Evolutionary conservation across 1,140 invertebrate species (phyloP), one percentile per base, ranked within the genome.

Genomic region (Camponotus pennsylvanicus): DNA sequence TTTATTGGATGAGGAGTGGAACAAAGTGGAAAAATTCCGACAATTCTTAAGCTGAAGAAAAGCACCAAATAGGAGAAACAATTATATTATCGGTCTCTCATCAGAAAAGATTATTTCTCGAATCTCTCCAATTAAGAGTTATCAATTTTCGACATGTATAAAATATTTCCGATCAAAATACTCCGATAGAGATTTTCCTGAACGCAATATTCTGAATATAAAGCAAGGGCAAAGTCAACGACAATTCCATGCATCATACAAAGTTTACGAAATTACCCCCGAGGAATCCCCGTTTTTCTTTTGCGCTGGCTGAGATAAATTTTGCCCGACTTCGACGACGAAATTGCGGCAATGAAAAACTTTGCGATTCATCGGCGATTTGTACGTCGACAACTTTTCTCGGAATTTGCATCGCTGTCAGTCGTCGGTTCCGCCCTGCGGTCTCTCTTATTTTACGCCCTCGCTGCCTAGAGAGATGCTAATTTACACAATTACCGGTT

Each of bases 401-500:
- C 27, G 18, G 5, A n/a, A 79, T 79, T 79, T 67, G n/a, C 76
- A 79, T 67, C 3, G 27, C 27, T 32, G 18, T 67, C 42, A 18
- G 18, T 59, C n/a, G 32, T 52, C 18, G 18, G 63, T 9, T n/a
- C 63, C 63, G 15, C 32, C n/a, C 18, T 66, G 27, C 21, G 42
- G 11, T 8, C 27, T 66, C 76, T 32, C 61, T 66, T 34, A 40
- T 27, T 64, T 66, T 42, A n/a, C 42, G 52, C 32, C 61, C 76
- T 67, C 52, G 18, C 15, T 67, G 52, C 32, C 61, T 27, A n/a
- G 32, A 21, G 42, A 3, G n/a, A 37, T 15, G 76, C 32, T 61
- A 79, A 79, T 79, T 79, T 79, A 67, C 45, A n/a, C 76, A 79
- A 79, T 67, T 67, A 67, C 13, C n/a, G 32, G 27, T 34, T 34